phyloP scores from a whole-genome alignment of 2,888 invertebrate species.

The Chamaedrilus cognettii region DNA sequence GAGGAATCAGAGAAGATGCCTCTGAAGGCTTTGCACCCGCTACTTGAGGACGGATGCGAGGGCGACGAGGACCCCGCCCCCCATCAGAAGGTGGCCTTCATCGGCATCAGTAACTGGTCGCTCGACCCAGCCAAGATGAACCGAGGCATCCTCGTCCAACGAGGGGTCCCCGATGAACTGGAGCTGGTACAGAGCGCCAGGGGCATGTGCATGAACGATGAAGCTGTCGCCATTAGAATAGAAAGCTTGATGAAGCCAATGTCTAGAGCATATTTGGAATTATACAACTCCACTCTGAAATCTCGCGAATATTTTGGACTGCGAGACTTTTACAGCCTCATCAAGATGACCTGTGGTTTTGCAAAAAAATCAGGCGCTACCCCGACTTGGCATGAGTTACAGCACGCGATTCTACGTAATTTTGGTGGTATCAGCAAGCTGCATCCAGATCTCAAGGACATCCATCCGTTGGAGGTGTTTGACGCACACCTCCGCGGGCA shows the following conservation, averaged over 20 bases:
- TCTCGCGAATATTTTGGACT: conserved; percentile 53
- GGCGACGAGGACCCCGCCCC: conserved; percentile 47
- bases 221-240: conserved; percentile 31
- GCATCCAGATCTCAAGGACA: conserved; percentile 42
- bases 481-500: conserved; percentile 13
- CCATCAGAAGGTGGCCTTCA: conserved; percentile 53
- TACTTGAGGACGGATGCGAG: conserved; percentile 54
- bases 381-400: conserved; percentile 43
- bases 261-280: conserved; percentile 44
- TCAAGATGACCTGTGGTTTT: conserved; percentile 48
- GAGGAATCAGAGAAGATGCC: conserved; percentile 56
- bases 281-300: conserved; percentile 42
- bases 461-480: conserved; percentile 44
- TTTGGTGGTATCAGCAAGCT: no score
- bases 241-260: conserved; percentile 42
- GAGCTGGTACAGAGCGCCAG: conserved; percentile 41
- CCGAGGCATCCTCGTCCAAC: no score
- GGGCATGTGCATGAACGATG: conserved; percentile 45
- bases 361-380: conserved; percentile 31
- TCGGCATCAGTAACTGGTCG: conserved; percentile 59
- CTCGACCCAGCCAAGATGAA: conserved; percentile 58
- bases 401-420: conserved; percentile 46
- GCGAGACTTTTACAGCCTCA: conserved; percentile 40
- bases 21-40: conserved; percentile 53
- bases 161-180: conserved; percentile 41